Conservation (phyloP, 2,797 vertebrate genomes). For the Schizopygopsis malacanthus region DNA sequence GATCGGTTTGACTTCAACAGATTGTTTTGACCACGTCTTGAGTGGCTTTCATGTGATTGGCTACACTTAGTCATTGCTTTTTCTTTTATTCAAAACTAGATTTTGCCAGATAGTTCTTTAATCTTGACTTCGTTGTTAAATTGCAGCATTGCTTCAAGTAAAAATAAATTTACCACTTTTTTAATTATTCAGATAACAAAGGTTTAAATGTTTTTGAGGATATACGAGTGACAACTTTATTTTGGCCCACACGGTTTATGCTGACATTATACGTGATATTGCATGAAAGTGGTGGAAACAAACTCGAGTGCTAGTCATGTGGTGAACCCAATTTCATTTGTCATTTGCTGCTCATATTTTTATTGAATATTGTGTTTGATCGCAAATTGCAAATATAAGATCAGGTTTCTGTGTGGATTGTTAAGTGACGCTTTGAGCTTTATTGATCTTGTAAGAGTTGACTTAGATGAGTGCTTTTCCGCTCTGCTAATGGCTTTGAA, state of each 20-base stretch:
- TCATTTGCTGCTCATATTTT: background rate
- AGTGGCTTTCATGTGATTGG: too few relatives aligned
- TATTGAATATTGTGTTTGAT: background rate
- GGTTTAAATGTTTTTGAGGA: too few relatives aligned
- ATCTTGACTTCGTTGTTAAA: too few relatives aligned
- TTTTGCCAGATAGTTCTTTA: too few relatives aligned
- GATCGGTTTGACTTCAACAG: too few relatives aligned
- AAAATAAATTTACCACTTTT: too few relatives aligned
- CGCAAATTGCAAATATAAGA: background rate
- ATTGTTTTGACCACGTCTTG: too few relatives aligned
- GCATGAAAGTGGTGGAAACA: background rate
- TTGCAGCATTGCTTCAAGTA: too few relatives aligned
- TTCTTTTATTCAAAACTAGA: background rate
- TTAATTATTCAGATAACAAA: too few relatives aligned
- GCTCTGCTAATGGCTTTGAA: background rate
- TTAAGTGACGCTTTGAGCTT: rapidly evolving
- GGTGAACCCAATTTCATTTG: too few relatives aligned
- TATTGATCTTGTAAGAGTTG: background rate
- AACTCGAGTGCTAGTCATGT: background rate
- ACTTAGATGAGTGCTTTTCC: background rate
- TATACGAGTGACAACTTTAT: background rate
- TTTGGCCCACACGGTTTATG: background rate
- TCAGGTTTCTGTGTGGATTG: too few relatives aligned
- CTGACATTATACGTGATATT: background rate
- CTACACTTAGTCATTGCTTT: background rate